Evolutionary conservation across 1,140 invertebrate genomes (phyloP), one percentile per base, ranked within the genome.

Genomic region (Bombus sibiricus): DNA sequence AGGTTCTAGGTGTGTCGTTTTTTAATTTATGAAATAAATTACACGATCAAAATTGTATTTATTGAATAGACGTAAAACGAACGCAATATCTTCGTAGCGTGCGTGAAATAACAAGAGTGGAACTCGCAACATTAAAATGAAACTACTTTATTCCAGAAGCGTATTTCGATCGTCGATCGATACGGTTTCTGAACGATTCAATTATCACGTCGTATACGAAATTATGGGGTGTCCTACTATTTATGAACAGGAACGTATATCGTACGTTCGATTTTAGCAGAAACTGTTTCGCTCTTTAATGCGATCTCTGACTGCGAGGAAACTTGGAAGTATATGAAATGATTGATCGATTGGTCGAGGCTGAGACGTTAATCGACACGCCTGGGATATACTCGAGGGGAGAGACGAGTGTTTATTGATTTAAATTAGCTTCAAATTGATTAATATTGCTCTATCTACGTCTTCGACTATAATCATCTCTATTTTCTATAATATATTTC

Each of bases 301-400:
- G 41, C 8, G 18, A 53, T 68, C 43, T 34, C 28, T n/a, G 39
- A 13, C 62, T 28, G 53, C 28, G 43, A 75, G 18, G 25, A 43
- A 81, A 59, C 53, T 41, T 37, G 47, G 47, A 53, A 53, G 47
- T 57, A 13, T 12, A 13, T 15, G 15, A 15, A 32, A 37, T 37
- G 41, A 69, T 53, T 39, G 78, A 69, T 80, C 25, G 74, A 76
- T 76, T 37, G 74, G 13, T 75, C 47, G 22, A 34, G 32, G 8
- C 43, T 69, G 64, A 10, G 13, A 69, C 43, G 43, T 53, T 69
- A 69, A 80, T 69, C 39, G 78, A 69, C 18, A n/a, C 43, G 25
- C 47, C 47, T 47, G 64, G 25, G 8, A 13, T 37, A 28, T 28
- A 8, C 53, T 37, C 25, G 34, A 59, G 8, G 22, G 34, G 37